Percentiles rank a stretch among this genome's conserved stretches.
phyloP scores from a whole-genome alignment of 2,888 invertebrate species.

The Octodonta nipae region DNA sequence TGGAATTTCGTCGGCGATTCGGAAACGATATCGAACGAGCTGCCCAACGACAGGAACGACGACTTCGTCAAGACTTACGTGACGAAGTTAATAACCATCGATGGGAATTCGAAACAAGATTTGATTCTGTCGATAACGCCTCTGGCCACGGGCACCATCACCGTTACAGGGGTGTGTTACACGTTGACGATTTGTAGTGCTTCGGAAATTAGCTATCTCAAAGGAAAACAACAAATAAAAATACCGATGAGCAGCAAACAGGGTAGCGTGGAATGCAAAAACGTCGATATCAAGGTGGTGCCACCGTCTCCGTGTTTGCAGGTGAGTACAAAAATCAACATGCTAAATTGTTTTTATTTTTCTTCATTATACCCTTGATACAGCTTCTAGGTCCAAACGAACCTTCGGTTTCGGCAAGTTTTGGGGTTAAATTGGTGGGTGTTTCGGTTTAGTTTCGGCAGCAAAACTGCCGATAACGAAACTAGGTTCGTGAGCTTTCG shows the following conservation, averaged over 20 bases:
- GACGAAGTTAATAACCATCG: constrained; percentile 42
- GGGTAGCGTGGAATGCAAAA: constrained; percentile 35
- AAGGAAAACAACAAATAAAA: constrained; percentile 45
- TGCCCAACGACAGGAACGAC: constrained; percentile 31
- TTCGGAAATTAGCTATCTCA: constrained; percentile 37
- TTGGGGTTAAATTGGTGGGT: no score
- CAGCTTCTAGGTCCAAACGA: no score
- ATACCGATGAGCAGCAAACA: constrained; percentile 35
- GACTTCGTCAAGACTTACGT: constrained; percentile 43
- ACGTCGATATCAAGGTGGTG: constrained; percentile 61
- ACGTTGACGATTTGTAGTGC: constrained; percentile 26
- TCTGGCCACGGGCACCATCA: constrained; percentile 56
- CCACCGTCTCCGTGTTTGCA: constrained; percentile 72
- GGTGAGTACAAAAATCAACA: no score
- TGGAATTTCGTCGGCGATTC: constrained; percentile 51
- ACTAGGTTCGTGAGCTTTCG: no score
- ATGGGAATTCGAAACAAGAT: constrained; percentile 46
- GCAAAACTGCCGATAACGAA: no score
- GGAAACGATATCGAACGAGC: constrained; percentile 29
- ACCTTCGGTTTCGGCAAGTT: no score
- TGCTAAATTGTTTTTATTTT: no score
- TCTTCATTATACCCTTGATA: no score
- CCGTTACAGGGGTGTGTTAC: constrained; percentile 53
- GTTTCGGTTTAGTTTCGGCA: no score
- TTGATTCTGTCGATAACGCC: constrained; percentile 62